Conservation (phyloP, 2,888 invertebrate genomes). For the Himalopsyche anomala region DNA sequence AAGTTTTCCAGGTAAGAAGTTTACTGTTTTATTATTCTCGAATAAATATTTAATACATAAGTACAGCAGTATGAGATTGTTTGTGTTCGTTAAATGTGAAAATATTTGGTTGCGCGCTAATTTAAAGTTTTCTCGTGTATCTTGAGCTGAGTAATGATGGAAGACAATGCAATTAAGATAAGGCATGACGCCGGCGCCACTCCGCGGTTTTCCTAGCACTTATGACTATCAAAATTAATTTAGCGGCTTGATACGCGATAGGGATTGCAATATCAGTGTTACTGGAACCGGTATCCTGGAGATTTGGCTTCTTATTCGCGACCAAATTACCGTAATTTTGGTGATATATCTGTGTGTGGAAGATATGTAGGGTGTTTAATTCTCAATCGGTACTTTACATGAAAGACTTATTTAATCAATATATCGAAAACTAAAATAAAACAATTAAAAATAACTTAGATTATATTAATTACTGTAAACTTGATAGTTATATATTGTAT, state of each 20-base stretch:
- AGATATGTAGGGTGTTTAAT: too few relatives aligned
- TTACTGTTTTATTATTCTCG: neutral
- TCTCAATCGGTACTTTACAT: too few relatives aligned
- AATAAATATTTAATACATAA: neutral
- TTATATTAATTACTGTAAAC: too few relatives aligned
- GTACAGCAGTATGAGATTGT: neutral
- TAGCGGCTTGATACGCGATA: neutral
- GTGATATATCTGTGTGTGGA: too few relatives aligned
- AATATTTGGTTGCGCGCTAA: conserved; percentile 17
- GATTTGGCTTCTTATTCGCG: too few relatives aligned
- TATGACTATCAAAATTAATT: conserved; percentile 30
- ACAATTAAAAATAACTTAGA: too few relatives aligned
- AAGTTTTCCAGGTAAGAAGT: neutral
- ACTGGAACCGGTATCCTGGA: too few relatives aligned
- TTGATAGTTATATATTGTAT: too few relatives aligned
- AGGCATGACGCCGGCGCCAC: conserved; percentile 1
- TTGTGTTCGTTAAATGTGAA: conserved; percentile 1
- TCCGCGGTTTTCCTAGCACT: conserved; percentile 24
- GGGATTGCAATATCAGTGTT: too few relatives aligned
- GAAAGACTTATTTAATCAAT: too few relatives aligned
- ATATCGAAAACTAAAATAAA: too few relatives aligned
- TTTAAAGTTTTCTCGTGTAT: conserved; percentile 18
- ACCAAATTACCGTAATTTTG: too few relatives aligned
- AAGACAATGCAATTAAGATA: conserved; percentile 36
- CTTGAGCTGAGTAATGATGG: conserved; percentile 29